Conservation (phyloP, 2,888 invertebrate species). For the Tetanocera ferruginea region DNA sequence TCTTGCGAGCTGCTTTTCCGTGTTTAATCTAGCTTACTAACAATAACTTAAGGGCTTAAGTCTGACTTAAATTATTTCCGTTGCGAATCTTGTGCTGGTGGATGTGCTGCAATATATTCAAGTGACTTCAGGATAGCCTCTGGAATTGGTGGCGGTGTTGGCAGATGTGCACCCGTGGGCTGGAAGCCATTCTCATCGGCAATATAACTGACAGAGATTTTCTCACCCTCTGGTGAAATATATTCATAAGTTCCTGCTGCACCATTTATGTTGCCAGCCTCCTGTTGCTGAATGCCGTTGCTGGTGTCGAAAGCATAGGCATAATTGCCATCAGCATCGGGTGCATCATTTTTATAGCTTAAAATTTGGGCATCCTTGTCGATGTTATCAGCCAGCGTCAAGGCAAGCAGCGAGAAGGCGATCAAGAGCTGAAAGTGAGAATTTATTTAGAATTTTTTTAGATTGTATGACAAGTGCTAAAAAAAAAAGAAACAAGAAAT, state of each 20-base stretch:
- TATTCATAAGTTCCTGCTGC: constrained; percentile 71
- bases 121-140: constrained; percentile 71
- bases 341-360: constrained; percentile 64
- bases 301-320: constrained; percentile 70
- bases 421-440: constrained; percentile 11
- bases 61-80: neutral
- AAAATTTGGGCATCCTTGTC: constrained; percentile 57
- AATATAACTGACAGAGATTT: constrained; percentile 68
- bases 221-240: constrained; percentile 72
- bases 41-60: neutral
- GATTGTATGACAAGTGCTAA: constrained; percentile 51
- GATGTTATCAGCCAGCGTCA: constrained; percentile 60
- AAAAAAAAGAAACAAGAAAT: neutral
- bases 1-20: neutral
- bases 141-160: constrained; percentile 73
- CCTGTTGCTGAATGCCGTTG: constrained; percentile 74
- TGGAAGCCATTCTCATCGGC: constrained; percentile 75
- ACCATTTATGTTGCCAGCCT: constrained; percentile 72
- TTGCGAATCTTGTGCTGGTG: constrained; percentile 31
- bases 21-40: neutral
- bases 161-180: constrained; percentile 67
- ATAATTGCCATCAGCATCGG: constrained; percentile 69
- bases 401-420: constrained; percentile 55
- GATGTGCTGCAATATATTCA: constrained; percentile 70
- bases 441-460: neutral